Base-by-base conservation (phyloP, 2,888 invertebrate genomes). In the Calephelis perditalis region DNA sequence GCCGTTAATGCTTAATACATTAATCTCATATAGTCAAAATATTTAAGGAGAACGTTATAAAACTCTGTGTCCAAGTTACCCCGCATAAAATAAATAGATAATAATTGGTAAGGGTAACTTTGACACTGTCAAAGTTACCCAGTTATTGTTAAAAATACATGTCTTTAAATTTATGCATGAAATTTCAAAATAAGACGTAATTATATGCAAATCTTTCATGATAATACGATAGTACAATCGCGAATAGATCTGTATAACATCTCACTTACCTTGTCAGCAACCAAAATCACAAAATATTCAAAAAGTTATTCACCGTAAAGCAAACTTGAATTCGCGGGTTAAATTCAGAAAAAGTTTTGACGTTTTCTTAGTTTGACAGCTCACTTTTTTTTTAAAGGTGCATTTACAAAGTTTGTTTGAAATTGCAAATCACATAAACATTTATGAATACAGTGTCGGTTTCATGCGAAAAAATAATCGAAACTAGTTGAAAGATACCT, bases 51-150 rank as follows among this genome's bases (percentile, higher is more conserved):
- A 7, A 46, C 46, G 5, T 46, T 46, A n/a, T n/a, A 46, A 46
- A 12, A n/a, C 11, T n/a, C n/a, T 46, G n/a, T 46, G n/a, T n/a
- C 46, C 12, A 46, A 46, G 46, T 12, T 46, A 46, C n/a, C 46
- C 12, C 15, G 15, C 15, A 15, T 15, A 46, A 12, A 46, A 46
- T 46, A 46, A 46, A n/a, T 46, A n/a, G 46, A 46, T n/a, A 46
- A 46, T 46, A 1, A 46, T n/a, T 15, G 15, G 15, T 15, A 15
- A n/a, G 5, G 46, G 46, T 46, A 46, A 46, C 46, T 46, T 46
- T 46, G 46, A 11, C n/a, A n/a, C 12, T 46, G n/a, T 46, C 12
- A 46, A 46, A 46, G 46, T 46, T 46, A 46, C 46, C 46, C 46
- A 6, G n/a, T n/a, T 46, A 46, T n/a, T 46, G 46, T 11, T 46